Percentiles rank a stretch among this genome's conserved stretches.
phyloP scores from a whole-genome alignment of 2,113 vertebrate genomes.

The Colistium nudipinnis region DNA sequence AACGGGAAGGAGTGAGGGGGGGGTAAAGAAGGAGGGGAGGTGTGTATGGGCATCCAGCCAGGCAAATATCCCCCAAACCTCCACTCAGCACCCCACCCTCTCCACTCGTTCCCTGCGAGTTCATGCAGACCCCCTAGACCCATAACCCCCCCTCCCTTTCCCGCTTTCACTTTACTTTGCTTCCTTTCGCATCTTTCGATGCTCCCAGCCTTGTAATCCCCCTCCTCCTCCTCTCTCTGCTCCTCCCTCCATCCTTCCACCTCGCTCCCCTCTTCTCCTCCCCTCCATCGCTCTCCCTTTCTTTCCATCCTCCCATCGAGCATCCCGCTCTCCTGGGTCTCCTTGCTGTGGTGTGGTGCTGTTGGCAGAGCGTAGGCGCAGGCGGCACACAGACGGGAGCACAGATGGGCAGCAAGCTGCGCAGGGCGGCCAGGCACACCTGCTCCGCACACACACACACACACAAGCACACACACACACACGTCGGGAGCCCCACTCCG shows the following conservation, averaged over 20 bases:
- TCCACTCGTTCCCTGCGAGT: constrained; percentile 49
- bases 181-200: constrained; percentile 32
- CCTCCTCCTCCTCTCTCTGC: constrained; percentile 27
- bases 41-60: constrained; percentile 66
- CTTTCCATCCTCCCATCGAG: constrained; percentile 62
- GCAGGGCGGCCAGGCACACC: constrained; percentile 83
- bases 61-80: constrained; percentile 36
- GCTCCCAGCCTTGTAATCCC: constrained; percentile 54
- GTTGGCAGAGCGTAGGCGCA: constrained; percentile 82
- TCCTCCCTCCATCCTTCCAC: constrained; percentile 32
- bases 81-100: constrained; percentile 30
- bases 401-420: constrained; percentile 86
- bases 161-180: constrained; percentile 27
- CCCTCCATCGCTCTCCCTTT: constrained; percentile 39
- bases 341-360: constrained; percentile 74
- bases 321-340: constrained; percentile 78
- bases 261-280: constrained; percentile 27
- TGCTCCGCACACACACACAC: constrained; percentile 78
- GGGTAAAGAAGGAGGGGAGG: constrained; percentile 39
- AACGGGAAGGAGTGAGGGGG: constrained; percentile 26
- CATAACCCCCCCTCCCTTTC: constrained; percentile 29
- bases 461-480: constrained; percentile 48
- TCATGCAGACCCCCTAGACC: constrained; percentile 45
- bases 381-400: constrained; percentile 84
- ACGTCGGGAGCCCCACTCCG: constrained; percentile 58